These are phyloP conservation scores for Agrotis exclamationis DNA, from an alignment of 2,888 invertebrate genomes.

Conservation along the genomic window DNA sequence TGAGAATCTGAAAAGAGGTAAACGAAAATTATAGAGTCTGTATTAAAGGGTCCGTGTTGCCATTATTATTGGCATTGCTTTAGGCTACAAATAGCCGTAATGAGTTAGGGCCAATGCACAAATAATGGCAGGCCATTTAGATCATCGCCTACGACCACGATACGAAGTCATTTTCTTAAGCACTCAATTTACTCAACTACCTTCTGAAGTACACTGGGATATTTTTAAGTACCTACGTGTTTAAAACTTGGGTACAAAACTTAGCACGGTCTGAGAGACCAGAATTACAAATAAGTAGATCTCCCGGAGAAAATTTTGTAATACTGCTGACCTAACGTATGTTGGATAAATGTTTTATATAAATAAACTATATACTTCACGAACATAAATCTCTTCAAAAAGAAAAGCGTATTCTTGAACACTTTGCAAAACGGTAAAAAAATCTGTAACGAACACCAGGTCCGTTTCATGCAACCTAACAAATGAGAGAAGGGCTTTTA, in stretches of 20 bases:
- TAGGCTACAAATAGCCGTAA: slow-evolving; percentile 51
- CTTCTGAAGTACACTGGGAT: slow-evolving; percentile 5
- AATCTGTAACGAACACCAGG: too few relatives aligned
- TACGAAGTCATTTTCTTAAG: slow-evolving; percentile 51
- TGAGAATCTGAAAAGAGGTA: slow-evolving; percentile 1
- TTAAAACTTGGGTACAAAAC: background rate
- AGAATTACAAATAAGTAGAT: background rate
- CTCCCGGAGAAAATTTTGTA: background rate
- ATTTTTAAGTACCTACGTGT: slow-evolving; percentile 7
- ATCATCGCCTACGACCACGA: slow-evolving; percentile 49
- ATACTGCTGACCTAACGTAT: background rate
- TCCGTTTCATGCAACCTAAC: background rate
- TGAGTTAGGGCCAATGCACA: slow-evolving; percentile 52
- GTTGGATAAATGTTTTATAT: background rate
- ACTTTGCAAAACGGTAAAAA: background rate
- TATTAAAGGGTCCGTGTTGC: slow-evolving; percentile 18
- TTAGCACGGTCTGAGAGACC: background rate
- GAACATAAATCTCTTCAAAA: background rate
- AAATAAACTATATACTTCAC: background rate
- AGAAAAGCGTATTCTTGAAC: background rate
- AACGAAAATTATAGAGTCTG: slow-evolving; percentile 9
- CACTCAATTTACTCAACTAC: slow-evolving; percentile 48
- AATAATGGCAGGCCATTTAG: slow-evolving; percentile 52
- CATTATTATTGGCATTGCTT: slow-evolving; percentile 44
- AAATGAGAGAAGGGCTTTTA: background rate